Evolutionary conservation across 2,888 invertebrate genomes (phyloP), one percentile per base, ranked within the genome.

Genomic region (Lepetodrilus schrolli): DNA sequence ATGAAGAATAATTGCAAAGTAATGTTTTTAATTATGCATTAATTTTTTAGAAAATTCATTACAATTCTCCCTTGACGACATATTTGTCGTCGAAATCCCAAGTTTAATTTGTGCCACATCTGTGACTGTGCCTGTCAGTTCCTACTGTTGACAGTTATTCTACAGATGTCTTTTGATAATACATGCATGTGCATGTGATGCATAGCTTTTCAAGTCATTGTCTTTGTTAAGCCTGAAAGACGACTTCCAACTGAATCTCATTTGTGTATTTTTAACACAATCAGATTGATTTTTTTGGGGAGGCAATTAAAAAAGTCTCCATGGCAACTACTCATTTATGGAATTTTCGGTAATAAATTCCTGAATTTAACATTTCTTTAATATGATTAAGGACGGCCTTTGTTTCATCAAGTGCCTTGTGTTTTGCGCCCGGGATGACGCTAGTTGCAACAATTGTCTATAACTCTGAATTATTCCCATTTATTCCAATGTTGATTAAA

Each of bases 251-350:
- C 34, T 30, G 58, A 58, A 30, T 30, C 30, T 20, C 30, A 30
- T 34, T 30, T 58, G 58, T 58, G 26, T 58, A 58, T 34, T 58
- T 58, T 58, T 58, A 26, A 17, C 58, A 58, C 26, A 58, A n/a
- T n/a, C n/a, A n/a, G n/a, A 58, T 23, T 58, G 58, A 58, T 58
- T 58, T 26, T 30, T 58, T 58, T 58, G 26, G 26, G 34, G 30
- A 7, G 26, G n/a, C 26, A 58, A 58, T 58, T 58, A 58, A 34
- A n/a, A n/a, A n/a, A 17, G 26, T 10, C 17, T 26, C 58, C 10
- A 58, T 58, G 26, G 58, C 17, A 30, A 58, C 58, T n/a, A 58
- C 34, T 30, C 58, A 30, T 58, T 58, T 30, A 58, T 30, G 30
- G 30, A 23, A 58, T 21, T 58, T 58, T 30, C 48, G 26, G 58